phyloP scores from a whole-genome alignment of 2,797 vertebrate genomes.

The Mormyrops boulengeri region DNA sequence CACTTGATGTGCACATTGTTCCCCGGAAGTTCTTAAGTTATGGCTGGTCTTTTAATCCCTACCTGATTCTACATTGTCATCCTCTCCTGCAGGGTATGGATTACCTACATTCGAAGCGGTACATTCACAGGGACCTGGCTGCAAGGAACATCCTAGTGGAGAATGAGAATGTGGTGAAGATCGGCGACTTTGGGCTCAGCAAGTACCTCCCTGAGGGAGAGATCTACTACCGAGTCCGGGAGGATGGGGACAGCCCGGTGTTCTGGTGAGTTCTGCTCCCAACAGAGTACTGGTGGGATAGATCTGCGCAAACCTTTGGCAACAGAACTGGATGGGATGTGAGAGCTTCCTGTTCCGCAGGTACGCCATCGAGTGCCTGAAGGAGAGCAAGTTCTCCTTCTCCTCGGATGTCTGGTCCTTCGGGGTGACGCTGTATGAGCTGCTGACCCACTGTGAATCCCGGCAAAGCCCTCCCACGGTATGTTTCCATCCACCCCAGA shows the following conservation, averaged over 20 bases:
- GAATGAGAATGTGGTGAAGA: constrained; percentile 78
- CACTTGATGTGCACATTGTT: not conserved
- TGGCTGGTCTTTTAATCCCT: not conserved
- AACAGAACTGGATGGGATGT: not conserved
- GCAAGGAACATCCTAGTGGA: constrained; percentile 86
- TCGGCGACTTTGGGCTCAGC: constrained; percentile 86
- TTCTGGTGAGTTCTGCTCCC: constrained; percentile 68
- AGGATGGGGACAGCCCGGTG: constrained; percentile 85
- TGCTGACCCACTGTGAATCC: constrained; percentile 75
- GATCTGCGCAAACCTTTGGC: not conserved
- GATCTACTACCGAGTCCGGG: constrained; percentile 78
- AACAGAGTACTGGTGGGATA: not conserved
- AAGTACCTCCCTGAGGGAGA: constrained; percentile 82
- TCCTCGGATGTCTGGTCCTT: constrained; percentile 90
- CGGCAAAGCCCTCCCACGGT: constrained; percentile 74
- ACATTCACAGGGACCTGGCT: constrained; percentile 84
- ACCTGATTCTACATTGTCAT: not conserved
- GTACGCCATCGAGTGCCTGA: constrained; percentile 89
- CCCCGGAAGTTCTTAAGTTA: not conserved
- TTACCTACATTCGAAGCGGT: constrained; percentile 77
- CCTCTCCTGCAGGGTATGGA: constrained; percentile 78
- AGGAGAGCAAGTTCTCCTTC: constrained; percentile 85
- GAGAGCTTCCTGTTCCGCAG: constrained; percentile 44
- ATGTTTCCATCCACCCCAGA: constrained; percentile 33
- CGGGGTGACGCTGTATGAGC: constrained; percentile 85